These are phyloP conservation scores for Pantherophis alleghaniensis DNA, from an alignment of 2,797 vertebrate genomes.

Conservation along the genomic window DNA sequence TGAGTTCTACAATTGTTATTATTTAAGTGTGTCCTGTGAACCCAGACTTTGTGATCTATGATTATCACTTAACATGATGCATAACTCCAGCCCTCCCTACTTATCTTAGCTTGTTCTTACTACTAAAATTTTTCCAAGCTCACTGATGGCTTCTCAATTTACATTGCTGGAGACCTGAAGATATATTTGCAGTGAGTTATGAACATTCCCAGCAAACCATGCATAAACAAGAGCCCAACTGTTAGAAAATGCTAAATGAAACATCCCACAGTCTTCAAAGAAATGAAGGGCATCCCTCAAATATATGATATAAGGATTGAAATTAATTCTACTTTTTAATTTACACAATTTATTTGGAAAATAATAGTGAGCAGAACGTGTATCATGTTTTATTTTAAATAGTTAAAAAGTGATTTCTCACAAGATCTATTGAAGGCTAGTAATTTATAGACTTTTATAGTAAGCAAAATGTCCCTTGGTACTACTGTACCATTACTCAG, in stretches of 20 bases:
- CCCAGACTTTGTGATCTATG: neutral
- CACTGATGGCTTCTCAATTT: neutral
- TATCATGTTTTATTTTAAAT: neutral
- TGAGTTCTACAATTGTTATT: neutral
- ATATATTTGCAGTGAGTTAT: neutral
- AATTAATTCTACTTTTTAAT: neutral
- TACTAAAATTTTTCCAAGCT: neutral
- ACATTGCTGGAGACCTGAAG: neutral
- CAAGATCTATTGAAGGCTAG: conserved; percentile 11
- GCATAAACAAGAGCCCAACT: neutral
- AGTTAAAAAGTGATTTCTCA: neutral
- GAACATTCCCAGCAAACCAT: neutral
- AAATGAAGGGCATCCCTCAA: neutral
- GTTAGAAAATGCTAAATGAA: neutral
- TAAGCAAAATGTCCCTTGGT: neutral
- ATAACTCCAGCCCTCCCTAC: neutral
- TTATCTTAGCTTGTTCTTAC: neutral
- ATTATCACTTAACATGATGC: neutral
- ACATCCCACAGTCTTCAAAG: neutral
- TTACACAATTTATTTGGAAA: neutral
- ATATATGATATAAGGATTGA: neutral
- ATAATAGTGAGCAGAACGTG: neutral
- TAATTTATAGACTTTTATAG: neutral
- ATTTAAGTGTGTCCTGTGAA: neutral
- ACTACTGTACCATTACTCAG: conserved; percentile 15